Evolutionary conservation across 2,797 vertebrate species (phyloP).

Genomic region (Sebastes diploproa): DNA sequence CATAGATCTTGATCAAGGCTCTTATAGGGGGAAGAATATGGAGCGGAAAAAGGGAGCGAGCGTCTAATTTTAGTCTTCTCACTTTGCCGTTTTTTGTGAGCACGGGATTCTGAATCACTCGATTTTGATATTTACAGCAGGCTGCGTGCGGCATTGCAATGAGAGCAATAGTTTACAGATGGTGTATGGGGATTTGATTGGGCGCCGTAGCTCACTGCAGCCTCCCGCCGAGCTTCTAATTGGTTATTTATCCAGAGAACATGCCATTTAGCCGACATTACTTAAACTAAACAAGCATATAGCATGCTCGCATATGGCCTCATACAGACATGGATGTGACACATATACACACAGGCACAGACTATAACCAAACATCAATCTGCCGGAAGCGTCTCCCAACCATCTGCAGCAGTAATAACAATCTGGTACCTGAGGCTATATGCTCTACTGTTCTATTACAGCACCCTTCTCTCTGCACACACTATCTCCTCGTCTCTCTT

Average conservation of each 20-base stretch:
- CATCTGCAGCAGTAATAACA: conserved; percentile 76
- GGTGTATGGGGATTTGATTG: conserved; percentile 61
- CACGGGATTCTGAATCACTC: conserved; percentile 19
- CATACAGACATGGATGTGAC: conserved; percentile 36
- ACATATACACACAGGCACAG: conserved; percentile 20
- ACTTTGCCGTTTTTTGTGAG: conserved; percentile 2
- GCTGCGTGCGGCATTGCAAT: conserved; percentile 33
- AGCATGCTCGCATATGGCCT: conserved; percentile 38
- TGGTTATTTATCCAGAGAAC: conserved; percentile 70
- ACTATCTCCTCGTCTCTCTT: conserved; percentile 7
- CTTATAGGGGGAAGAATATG: background rate
- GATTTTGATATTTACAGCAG: conserved; percentile 50
- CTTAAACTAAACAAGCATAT: conserved; percentile 62
- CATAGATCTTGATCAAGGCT: conserved; percentile 24
- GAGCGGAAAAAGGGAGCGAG: background rate
- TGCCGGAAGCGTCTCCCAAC: conserved; percentile 57
- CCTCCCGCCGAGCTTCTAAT: conserved; percentile 50
- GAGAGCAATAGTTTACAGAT: conserved; percentile 43
- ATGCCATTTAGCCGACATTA: conserved; percentile 63
- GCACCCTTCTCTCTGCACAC: conserved; percentile 34
- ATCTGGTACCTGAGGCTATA: conserved; percentile 64
- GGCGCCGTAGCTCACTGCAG: conserved; percentile 33
- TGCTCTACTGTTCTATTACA: conserved; percentile 53
- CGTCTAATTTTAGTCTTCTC: background rate
- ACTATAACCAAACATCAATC: conserved; percentile 69